Percentiles rank a stretch among this genome's conserved stretches.
These are phyloP conservation scores for Eudasyphora cyanicolor DNA, from an alignment of 2,888 invertebrate genomes.

Conservation along the genomic window DNA sequence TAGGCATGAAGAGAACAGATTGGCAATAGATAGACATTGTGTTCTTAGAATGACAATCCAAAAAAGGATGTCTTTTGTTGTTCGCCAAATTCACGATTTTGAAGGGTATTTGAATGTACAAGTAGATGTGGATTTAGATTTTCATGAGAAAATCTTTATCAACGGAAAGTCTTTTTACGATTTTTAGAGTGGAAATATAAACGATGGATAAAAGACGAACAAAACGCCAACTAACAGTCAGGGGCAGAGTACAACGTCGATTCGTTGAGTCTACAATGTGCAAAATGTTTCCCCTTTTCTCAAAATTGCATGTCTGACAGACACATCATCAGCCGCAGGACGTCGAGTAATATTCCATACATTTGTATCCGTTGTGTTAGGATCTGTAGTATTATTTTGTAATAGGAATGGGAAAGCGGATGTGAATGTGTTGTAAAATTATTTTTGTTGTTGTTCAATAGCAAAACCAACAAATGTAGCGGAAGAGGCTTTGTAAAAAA, in stretches of 20 bases:
- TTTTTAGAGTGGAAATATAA: slow-evolving; percentile 20
- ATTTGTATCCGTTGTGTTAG: background rate
- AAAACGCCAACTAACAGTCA: background rate
- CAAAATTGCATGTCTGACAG: background rate
- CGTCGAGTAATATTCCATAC: background rate
- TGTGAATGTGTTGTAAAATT: background rate
- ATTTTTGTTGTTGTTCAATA: background rate
- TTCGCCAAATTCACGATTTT: too few relatives aligned
- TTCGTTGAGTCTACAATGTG: background rate
- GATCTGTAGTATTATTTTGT: background rate
- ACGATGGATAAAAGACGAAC: background rate
- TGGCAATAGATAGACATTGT: too few relatives aligned
- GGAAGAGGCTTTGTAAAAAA: background rate
- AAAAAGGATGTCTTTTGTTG: background rate
- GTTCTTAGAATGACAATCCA: background rate
- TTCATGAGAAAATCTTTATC: slow-evolving; percentile 5
- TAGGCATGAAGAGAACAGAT: background rate
- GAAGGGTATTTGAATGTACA: background rate
- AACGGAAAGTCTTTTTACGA: slow-evolving; percentile 26
- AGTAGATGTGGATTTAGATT: background rate
- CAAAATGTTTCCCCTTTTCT: background rate
- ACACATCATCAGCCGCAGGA: background rate
- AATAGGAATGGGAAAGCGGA: background rate
- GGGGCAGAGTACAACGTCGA: background rate
- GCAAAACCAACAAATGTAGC: background rate